Percentiles rank a stretch among this genome's conserved stretches.
Evolutionary conservation across 1,140 invertebrate species (phyloP).

Genomic region (Ceratoteleas bidentatus): DNA sequence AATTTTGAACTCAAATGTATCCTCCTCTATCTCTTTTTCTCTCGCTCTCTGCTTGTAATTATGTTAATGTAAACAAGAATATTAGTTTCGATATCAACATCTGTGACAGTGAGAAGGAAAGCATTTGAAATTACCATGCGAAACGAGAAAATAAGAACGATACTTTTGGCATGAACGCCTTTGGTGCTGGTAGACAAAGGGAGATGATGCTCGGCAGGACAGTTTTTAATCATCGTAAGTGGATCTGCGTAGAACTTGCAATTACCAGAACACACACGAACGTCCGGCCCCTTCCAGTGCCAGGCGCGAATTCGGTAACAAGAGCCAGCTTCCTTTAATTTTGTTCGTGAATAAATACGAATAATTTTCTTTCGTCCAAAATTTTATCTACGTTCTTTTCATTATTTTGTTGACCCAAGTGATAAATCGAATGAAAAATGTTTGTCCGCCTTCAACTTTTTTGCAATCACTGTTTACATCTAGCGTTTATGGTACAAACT

Average conservation of each 20-base stretch:
- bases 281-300: slow-evolving; percentile 72
- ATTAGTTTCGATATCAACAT: slow-evolving; percentile 23
- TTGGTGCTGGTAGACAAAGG: slow-evolving; percentile 46
- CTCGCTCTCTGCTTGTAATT: neutral
- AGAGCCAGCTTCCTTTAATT: slow-evolving; percentile 58
- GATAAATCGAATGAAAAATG: slow-evolving; percentile 15
- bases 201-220: slow-evolving; percentile 78
- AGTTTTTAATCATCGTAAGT: slow-evolving; percentile 83
- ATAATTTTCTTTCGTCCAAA: slow-evolving; percentile 21
- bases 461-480: too few relatives aligned
- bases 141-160: slow-evolving; percentile 50
- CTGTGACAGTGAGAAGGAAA: slow-evolving; percentile 17
- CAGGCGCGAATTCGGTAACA: slow-evolving; percentile 46
- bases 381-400: slow-evolving; percentile 17
- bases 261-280: slow-evolving; percentile 77
- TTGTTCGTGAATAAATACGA: slow-evolving; percentile 44
- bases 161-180: slow-evolving; percentile 52
- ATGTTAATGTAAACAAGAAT: slow-evolving; percentile 22
- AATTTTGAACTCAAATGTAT: too few relatives aligned
- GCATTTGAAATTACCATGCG: slow-evolving; percentile 35
- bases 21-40: neutral
- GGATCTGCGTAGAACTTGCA: slow-evolving; percentile 80
- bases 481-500: too few relatives aligned
- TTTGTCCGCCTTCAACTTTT: slow-evolving; percentile 3
- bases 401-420: neutral